Evolutionary conservation across 2,888 invertebrate species (phyloP), one percentile per base, ranked within the genome.

Genomic region (Drosophila setosimentum): DNA sequence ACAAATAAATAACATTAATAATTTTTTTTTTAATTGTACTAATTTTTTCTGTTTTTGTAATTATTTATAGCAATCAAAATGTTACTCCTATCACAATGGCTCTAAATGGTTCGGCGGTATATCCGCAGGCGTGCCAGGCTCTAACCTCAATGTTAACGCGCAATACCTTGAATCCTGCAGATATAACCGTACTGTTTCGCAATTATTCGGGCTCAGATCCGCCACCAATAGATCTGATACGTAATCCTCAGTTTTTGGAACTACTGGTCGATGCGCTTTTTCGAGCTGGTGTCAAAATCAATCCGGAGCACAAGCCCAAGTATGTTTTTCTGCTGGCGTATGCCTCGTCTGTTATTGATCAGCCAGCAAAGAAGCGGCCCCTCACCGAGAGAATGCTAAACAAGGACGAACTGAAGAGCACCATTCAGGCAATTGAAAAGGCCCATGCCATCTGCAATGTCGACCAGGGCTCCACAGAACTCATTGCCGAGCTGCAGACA

Each of bases 21-120:
- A 2, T 21, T 8, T 8, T 16, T 18, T n/a, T 8, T 24, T 24
- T 2, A 16, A 1, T 16, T 16, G n/a, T 5, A 16, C n/a, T 1
- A 2, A 24, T 11, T 3, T 33, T 33, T 10, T 32, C 11, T 16
- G 16, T n/a, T 21, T 21, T 3, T 1, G n/a, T 29, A 6, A 3
- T 16, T 35, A 10, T 24, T 42, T 45, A 35, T 35, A 78, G 84
- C 92, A 96, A 97, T 69, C 97, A 98, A 90, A 98, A 99, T 93
- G 98, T 99, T n/a, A 99, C 99, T 0, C 98, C 99, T 1, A 98
- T 99, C 75, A 98, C 98, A 29, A 96, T 99, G 95, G 98, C 99
- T 7, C 94, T 99, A 78, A 98, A 98, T 92, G 97, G 98, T 40
- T 98, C 98, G 37, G 97, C 98, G 42, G 95, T 96, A 4, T 97